Evolutionary conservation across 2,888 invertebrate genomes (phyloP), one percentile per base, ranked within the genome.

Genomic region (Mongoloraphidia duomilia): DNA sequence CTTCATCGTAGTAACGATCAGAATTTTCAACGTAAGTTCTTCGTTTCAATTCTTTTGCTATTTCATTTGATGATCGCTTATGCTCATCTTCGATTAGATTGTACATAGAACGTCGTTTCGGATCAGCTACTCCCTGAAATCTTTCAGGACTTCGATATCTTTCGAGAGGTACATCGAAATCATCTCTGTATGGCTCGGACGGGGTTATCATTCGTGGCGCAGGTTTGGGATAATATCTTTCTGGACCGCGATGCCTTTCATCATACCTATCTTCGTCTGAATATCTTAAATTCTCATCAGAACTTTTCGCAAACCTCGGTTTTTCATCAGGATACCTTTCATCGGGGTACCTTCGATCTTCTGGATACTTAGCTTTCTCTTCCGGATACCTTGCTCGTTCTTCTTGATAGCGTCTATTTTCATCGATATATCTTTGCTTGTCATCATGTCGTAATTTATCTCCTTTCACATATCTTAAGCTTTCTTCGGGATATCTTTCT

Each of bases 41-140:
- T 10, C 71, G 58, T 52, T 70, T 71, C 46, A 72, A 59, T 54
- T 72, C 72, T 52, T 68, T 68, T 1, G 71, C 71, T 33, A 71
- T 67, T 55, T 70, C 70, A 54, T 63, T 65, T 0, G 69, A 71
- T 53, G 65, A 69, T 45, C 65, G 62, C 49, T 65, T 61, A 53
- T 69, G 68, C 43, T 71, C 71, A 40, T 70, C 70, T 58, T 70
- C 69, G 34, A 69, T 63, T 37, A 68, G 57, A 50, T 63, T 66
- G 52, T 65, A 68, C 66, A 68, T 67, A 2, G 67, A 65, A 53
- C 70, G 57, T 33, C 69, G 54, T 55, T 68, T 68, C 8, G 64
- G 64, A 42, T 68, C 67, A 53, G 60, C 62, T 6, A 26, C 26
- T 26, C 37, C 47, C 65, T 66, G 35, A 64, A 63, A 8, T 54